These are phyloP conservation scores for Lathamus discolor DNA, from an alignment of 2,113 vertebrate genomes.

Conservation along the genomic window DNA sequence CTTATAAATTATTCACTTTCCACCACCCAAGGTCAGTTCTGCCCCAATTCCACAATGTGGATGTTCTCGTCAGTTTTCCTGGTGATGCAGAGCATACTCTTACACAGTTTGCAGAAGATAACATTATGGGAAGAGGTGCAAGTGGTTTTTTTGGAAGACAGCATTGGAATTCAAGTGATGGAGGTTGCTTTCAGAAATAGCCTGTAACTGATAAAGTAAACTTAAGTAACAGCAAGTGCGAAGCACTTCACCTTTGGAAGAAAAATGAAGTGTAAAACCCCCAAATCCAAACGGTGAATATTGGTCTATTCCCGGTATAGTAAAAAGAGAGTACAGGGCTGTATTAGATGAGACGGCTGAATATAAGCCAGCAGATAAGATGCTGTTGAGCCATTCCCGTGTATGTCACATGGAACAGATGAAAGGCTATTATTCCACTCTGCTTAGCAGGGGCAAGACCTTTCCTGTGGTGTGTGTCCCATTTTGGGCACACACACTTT, in stretches of 20 bases:
- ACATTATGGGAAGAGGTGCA: background rate
- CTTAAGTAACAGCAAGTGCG: background rate
- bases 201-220: background rate
- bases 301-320: background rate
- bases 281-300: background rate
- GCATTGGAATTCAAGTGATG: background rate
- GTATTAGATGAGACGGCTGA: background rate
- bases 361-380: background rate
- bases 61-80: background rate
- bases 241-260: background rate
- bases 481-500: background rate
- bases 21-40: background rate
- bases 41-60: background rate
- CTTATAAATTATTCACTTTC: background rate
- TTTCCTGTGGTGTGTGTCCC: background rate
- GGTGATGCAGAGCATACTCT: background rate
- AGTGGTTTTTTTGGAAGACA: background rate
- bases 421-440: slow-evolving; percentile 10
- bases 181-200: background rate
- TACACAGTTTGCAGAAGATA: background rate
- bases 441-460: background rate
- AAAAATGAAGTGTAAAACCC: background rate
- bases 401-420: background rate
- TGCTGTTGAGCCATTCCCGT: background rate
- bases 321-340: background rate